Percentiles rank a stretch among this genome's conserved stretches.
These are phyloP conservation scores for Drosophila neoperkinsi DNA, from an alignment of 2,888 invertebrate genomes.

Conservation along the genomic window DNA sequence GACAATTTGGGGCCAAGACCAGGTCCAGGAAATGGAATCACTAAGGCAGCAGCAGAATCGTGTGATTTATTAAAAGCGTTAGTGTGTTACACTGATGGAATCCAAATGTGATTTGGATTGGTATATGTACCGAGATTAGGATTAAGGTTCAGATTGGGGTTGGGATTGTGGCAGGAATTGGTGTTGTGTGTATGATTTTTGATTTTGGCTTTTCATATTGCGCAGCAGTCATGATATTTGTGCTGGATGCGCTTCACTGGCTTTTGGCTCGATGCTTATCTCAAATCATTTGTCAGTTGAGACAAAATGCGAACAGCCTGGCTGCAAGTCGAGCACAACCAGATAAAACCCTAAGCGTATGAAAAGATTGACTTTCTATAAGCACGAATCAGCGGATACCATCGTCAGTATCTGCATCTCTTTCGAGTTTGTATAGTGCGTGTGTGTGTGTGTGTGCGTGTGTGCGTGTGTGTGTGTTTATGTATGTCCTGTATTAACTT, in stretches of 20 bases:
- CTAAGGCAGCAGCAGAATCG: neutral
- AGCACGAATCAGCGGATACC: constrained; percentile 67
- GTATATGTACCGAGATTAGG: constrained; percentile 14
- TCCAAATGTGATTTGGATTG: constrained; percentile 45
- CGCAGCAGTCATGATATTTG: constrained; percentile 65
- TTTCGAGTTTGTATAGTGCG: neutral
- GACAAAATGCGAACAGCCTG: constrained; percentile 65
- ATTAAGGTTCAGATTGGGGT: constrained; percentile 8
- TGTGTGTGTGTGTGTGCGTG: constrained; percentile 1
- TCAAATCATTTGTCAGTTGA: constrained; percentile 74
- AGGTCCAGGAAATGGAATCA: neutral
- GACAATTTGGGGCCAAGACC: neutral
- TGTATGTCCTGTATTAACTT: constrained; percentile 26
- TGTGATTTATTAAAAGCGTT: constrained; percentile 67
- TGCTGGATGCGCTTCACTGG: constrained; percentile 61
- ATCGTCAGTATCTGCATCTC: constrained; percentile 27
- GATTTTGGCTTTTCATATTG: neutral
- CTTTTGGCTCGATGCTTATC: constrained; percentile 61
- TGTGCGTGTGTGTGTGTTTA: constrained; percentile 1
- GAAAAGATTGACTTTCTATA: constrained; percentile 75
- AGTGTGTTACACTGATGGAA: constrained; percentile 49
- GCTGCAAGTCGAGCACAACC: constrained; percentile 39
- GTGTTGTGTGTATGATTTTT: neutral
- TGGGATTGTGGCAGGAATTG: constrained; percentile 1
- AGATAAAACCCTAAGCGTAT: constrained; percentile 70